Percentiles rank a stretch among this genome's conserved stretches.
Evolutionary conservation across 1,140 invertebrate species (phyloP).

Genomic region (Heterodera carotae): DNA sequence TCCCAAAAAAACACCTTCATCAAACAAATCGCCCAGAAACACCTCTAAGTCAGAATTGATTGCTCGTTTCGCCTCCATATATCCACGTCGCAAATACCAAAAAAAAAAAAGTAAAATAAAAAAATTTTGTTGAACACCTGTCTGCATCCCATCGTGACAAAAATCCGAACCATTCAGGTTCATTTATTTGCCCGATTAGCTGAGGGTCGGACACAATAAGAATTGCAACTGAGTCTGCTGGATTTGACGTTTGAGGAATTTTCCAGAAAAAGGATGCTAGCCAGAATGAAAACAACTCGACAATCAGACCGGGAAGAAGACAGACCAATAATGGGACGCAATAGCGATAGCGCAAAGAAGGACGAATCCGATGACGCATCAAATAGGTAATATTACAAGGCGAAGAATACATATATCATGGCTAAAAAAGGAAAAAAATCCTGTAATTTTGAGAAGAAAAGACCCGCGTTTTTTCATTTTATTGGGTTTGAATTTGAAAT

Average conservation of each 20-base stretch:
- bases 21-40: constrained; percentile 47
- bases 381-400: neutral
- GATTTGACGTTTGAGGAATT: neutral
- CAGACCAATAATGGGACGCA: constrained; percentile 1
- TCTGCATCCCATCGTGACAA: constrained; percentile 45
- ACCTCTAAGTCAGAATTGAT: constrained; percentile 38
- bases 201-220: constrained; percentile 46
- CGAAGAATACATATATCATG: too few relatives aligned
- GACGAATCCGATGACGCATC: neutral
- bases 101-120: neutral
- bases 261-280: constrained; percentile 8
- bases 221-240: constrained; percentile 13
- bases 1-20: constrained; percentile 47
- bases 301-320: neutral
- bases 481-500: too few relatives aligned
- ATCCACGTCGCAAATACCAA: constrained; percentile 37
- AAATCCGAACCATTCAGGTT: constrained; percentile 34
- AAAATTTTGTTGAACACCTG: constrained; percentile 5
- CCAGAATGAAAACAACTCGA: constrained; percentile 4
- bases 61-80: neutral
- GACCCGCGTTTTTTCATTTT: too few relatives aligned
- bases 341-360: neutral
- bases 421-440: too few relatives aligned
- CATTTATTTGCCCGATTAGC: constrained; percentile 47
- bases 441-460: too few relatives aligned